These are phyloP conservation scores for Huso huso DNA, from an alignment of 2,797 vertebrate genomes.

Conservation along the genomic window DNA sequence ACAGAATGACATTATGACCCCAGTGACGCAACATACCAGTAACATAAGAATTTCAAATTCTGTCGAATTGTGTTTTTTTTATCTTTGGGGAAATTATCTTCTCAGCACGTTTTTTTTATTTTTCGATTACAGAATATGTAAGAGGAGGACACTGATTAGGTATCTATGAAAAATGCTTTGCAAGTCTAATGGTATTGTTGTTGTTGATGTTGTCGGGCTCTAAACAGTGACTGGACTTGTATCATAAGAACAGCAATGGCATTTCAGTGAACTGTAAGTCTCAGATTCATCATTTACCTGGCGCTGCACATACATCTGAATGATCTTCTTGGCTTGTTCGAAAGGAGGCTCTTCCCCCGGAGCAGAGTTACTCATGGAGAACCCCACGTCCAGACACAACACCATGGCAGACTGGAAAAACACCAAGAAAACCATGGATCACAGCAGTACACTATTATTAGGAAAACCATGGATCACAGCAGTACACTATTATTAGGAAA, in stretches of 20 bases:
- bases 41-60: too few species aligned
- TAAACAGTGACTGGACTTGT: too few species aligned
- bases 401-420: constrained; percentile 64
- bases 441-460: not conserved
- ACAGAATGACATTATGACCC: too few species aligned
- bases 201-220: not conserved
- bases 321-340: constrained; percentile 80
- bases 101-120: too few species aligned
- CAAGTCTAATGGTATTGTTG: not conserved
- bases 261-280: too few species aligned
- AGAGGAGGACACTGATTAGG: too few species aligned
- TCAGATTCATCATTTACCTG: constrained; percentile 59
- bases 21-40: too few species aligned
- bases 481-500: not conserved
- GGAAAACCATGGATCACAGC: not conserved
- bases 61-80: too few species aligned
- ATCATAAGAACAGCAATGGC: too few species aligned
- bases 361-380: constrained; percentile 68
- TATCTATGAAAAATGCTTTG: too few species aligned
- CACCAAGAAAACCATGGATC: constrained; percentile 2
- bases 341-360: constrained; percentile 73
- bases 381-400: constrained; percentile 89
- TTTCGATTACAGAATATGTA: too few species aligned
- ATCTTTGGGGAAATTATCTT: too few species aligned
- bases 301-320: constrained; percentile 83